These are phyloP conservation scores for Pteronotus mesoamericanus DNA, from an alignment of 2,797 vertebrate genomes.

Conservation along the genomic window DNA sequence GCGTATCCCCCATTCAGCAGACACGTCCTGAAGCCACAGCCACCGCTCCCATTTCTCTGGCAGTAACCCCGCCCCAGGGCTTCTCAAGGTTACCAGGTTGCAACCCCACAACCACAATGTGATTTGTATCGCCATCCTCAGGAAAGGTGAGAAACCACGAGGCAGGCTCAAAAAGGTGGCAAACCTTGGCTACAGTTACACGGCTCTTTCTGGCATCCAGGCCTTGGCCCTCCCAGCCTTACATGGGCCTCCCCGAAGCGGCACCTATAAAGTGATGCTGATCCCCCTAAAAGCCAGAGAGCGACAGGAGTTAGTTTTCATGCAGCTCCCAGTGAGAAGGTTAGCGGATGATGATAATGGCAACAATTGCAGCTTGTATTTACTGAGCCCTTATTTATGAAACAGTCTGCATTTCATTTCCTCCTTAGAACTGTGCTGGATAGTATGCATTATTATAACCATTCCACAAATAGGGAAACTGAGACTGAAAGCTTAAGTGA, in stretches of 20 bases:
- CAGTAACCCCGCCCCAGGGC: background rate
- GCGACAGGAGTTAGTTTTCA: background rate
- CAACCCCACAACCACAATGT: background rate
- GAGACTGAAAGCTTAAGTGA: background rate
- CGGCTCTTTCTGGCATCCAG: background rate
- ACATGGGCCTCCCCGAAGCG: background rate
- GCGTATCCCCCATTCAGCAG: background rate
- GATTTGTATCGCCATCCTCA: background rate
- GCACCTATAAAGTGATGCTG: background rate
- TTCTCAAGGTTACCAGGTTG: background rate
- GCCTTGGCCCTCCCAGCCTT: background rate
- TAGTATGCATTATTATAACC: background rate
- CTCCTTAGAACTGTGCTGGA: background rate
- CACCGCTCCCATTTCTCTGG: background rate
- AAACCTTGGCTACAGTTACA: background rate
- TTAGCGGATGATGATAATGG: background rate
- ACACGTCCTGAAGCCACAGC: background rate
- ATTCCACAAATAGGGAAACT: background rate
- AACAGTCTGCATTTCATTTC: background rate
- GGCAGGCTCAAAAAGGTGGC: background rate
- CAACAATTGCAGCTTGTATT: background rate
- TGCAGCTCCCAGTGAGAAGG: background rate
- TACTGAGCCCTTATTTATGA: background rate
- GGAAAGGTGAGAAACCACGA: background rate
- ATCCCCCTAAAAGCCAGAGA: background rate